Percentiles rank a stretch among this genome's conserved stretches.
These are phyloP conservation scores for Colossoma macropomum DNA, from an alignment of 2,113 vertebrate genomes.

Conservation along the genomic window DNA sequence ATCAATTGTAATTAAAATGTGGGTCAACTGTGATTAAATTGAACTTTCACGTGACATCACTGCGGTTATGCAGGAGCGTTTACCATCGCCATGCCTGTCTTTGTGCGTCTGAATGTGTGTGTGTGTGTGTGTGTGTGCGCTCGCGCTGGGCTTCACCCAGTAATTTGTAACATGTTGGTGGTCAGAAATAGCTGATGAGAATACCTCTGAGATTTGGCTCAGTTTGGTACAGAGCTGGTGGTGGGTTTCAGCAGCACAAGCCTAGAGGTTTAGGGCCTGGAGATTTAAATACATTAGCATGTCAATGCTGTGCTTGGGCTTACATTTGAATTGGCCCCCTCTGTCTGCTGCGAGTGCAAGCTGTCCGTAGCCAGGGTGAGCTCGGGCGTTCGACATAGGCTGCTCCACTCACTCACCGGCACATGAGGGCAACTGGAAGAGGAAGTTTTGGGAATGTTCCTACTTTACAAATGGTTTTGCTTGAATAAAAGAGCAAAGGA, in stretches of 20 bases:
- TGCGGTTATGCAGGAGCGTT: conserved; percentile 11
- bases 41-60: conserved; percentile 51
- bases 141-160: conserved; percentile 51
- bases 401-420: neutral
- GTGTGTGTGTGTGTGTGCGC: conserved; percentile 25
- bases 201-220: conserved; percentile 40
- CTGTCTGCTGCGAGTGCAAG: conserved; percentile 23
- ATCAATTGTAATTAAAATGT: conserved; percentile 62
- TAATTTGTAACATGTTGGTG: conserved; percentile 67
- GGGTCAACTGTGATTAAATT: conserved; percentile 59
- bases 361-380: neutral
- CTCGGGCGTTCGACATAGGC: neutral
- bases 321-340: conserved; percentile 39
- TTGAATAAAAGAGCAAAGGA: no score
- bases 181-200: conserved; percentile 49
- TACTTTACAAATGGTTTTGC: neutral
- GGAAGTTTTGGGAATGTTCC: neutral
- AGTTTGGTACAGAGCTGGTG: conserved; percentile 33
- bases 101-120: conserved; percentile 50
- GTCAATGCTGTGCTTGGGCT: conserved; percentile 39
- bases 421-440: neutral
- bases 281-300: conserved; percentile 61
- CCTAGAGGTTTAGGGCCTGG: conserved; percentile 41
- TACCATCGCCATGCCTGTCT: conserved; percentile 44
- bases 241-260: conserved; percentile 33